Conservation (phyloP, 2,888 invertebrate species). For the Baccha elongata region DNA sequence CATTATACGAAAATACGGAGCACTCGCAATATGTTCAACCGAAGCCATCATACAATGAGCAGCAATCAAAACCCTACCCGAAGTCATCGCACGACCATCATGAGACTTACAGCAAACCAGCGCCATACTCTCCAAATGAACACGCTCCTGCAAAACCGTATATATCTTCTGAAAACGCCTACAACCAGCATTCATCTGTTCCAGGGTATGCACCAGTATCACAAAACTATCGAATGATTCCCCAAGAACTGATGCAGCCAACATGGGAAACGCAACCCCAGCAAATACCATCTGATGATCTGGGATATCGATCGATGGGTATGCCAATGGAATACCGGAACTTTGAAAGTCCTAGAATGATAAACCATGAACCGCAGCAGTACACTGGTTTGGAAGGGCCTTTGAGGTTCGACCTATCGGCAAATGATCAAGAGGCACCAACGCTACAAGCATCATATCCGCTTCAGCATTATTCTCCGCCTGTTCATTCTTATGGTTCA, state of each 20-base stretch:
- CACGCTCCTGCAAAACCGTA: slow-evolving; percentile 14
- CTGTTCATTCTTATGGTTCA: slow-evolving; percentile 8
- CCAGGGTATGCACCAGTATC: slow-evolving; percentile 21
- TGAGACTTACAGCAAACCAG: slow-evolving; percentile 27
- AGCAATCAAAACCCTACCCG: slow-evolving; percentile 19
- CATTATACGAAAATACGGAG: slow-evolving; percentile 19
- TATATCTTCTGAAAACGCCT: not conserved
- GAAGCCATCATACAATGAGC: slow-evolving; percentile 21
- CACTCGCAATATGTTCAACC: not conserved
- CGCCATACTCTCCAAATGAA: slow-evolving; percentile 1
- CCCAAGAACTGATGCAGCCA: slow-evolving; percentile 44
- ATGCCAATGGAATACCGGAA: slow-evolving; percentile 31
- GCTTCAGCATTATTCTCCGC: slow-evolving; percentile 5
- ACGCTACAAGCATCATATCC: slow-evolving; percentile 47
- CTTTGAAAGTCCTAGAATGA: slow-evolving; percentile 9
- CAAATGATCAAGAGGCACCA: slow-evolving; percentile 19
- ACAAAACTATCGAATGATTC: slow-evolving; percentile 35
- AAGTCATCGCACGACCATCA: slow-evolving; percentile 12
- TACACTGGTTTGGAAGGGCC: slow-evolving; percentile 23
- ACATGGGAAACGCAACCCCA: slow-evolving; percentile 46
- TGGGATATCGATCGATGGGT: slow-evolving; percentile 43
- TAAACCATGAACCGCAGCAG: slow-evolving; percentile 28
- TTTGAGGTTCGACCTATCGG: slow-evolving; percentile 24
- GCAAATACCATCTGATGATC: slow-evolving; percentile 7
- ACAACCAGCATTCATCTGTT: slow-evolving; percentile 11